Evolutionary conservation across 2,113 vertebrate species (phyloP).

Genomic region (Aptenodytes forsteri): DNA sequence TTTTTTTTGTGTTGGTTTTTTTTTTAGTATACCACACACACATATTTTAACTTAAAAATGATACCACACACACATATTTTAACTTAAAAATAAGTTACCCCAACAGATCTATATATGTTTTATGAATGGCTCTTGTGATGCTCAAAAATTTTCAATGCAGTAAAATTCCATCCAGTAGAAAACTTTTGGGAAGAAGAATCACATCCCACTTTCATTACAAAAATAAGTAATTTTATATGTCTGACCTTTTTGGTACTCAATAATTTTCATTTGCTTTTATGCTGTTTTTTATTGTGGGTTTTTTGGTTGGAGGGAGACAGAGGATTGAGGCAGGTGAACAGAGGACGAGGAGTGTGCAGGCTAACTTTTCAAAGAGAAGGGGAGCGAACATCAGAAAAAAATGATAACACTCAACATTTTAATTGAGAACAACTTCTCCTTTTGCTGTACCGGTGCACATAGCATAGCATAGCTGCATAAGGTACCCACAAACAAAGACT

Average conservation of each 20-base stretch:
- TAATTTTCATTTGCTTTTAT: background rate
- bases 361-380: conserved; percentile 3
- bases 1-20: background rate
- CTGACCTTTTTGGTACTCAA: background rate
- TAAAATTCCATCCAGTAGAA: background rate
- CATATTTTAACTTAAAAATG: background rate
- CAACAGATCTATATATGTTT: background rate
- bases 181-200: background rate
- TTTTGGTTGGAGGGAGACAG: background rate
- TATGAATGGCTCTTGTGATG: background rate
- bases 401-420: background rate
- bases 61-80: background rate
- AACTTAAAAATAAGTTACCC: background rate
- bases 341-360: background rate
- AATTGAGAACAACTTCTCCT: background rate
- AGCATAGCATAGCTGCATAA: background rate
- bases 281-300: background rate
- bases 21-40: background rate
- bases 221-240: background rate
- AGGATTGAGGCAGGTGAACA: background rate
- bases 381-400: background rate
- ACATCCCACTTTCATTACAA: background rate
- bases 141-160: background rate
- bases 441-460: background rate
- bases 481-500: background rate